phyloP scores from a whole-genome alignment of 1,140 invertebrate species.

The Laupala kohalensis region DNA sequence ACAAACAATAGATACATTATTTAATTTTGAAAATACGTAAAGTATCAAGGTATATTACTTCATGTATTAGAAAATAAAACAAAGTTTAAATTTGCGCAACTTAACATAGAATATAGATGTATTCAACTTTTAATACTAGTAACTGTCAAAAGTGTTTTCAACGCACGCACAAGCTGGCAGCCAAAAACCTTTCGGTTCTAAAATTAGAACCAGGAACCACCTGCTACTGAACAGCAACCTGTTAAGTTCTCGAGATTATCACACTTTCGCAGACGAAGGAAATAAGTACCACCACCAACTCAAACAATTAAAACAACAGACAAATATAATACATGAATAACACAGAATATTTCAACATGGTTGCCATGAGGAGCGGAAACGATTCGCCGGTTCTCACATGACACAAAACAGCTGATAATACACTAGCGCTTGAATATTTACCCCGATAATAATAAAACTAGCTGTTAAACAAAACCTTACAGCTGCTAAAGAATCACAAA shows the following conservation, averaged over 20 bases:
- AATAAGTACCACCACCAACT: background rate
- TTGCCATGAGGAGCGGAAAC: background rate
- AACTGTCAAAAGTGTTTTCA: background rate
- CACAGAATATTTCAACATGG: background rate
- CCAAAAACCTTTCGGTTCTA: background rate
- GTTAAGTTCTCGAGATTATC: background rate
- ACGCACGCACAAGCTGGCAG: background rate
- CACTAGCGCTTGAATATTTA: background rate
- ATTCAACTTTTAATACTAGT: background rate
- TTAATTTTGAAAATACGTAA: no score
- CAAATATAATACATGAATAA: background rate
- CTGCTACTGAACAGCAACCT: conserved; percentile 5
- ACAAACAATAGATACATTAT: no score
- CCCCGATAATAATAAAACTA: background rate
- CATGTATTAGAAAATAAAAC: background rate
- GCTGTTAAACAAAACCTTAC: background rate
- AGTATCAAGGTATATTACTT: background rate
- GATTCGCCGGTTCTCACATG: background rate
- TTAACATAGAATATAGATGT: background rate
- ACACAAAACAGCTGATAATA: background rate
- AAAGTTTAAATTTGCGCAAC: background rate
- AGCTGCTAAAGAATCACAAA: background rate
- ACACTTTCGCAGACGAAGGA: background rate
- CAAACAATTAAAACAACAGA: background rate
- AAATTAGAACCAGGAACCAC: conserved; percentile 5